Conservation (phyloP, 2,113 vertebrate species). For the Phaethon lepturus region DNA sequence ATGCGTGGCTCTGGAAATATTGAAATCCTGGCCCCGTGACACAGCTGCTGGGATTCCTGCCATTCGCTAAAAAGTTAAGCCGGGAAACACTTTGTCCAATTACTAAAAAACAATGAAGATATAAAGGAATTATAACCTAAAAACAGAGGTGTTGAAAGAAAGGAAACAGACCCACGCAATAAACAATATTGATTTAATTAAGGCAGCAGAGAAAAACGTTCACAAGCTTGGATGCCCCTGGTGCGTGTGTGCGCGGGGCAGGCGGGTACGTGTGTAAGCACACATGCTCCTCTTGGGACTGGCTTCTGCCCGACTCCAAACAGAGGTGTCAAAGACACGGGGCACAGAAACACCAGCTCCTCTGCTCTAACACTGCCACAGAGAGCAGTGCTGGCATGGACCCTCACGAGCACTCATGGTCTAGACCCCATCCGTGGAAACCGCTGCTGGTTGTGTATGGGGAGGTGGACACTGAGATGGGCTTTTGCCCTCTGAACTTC, state of each 20-base stretch:
- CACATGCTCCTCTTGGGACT: background rate
- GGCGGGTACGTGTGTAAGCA: background rate
- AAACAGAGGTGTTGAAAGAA: conserved; percentile 66
- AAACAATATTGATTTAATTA: conserved; percentile 62
- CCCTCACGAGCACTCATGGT: background rate
- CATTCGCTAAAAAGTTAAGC: conserved; percentile 54
- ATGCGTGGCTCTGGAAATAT: conserved; percentile 54
- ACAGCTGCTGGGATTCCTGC: conserved; percentile 57
- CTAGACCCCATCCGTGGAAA: background rate
- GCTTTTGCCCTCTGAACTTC: conserved; percentile 18
- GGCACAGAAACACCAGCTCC: background rate
- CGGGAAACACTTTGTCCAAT: conserved; percentile 69
- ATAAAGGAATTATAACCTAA: conserved; percentile 67
- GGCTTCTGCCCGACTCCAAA: background rate
- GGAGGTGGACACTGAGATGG: background rate
- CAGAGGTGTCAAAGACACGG: background rate
- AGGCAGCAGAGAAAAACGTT: conserved; percentile 13
- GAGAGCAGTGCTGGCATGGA: background rate
- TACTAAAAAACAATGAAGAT: conserved; percentile 67
- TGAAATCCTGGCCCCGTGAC: conserved; percentile 50
- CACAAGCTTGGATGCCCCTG: background rate
- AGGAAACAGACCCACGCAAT: conserved; percentile 47
- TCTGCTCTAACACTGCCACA: background rate
- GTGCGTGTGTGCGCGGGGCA: background rate
- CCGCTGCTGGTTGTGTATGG: background rate